These are phyloP conservation scores for Sipha maydis DNA, from an alignment of 2,888 invertebrate genomes.

Conservation along the genomic window DNA sequence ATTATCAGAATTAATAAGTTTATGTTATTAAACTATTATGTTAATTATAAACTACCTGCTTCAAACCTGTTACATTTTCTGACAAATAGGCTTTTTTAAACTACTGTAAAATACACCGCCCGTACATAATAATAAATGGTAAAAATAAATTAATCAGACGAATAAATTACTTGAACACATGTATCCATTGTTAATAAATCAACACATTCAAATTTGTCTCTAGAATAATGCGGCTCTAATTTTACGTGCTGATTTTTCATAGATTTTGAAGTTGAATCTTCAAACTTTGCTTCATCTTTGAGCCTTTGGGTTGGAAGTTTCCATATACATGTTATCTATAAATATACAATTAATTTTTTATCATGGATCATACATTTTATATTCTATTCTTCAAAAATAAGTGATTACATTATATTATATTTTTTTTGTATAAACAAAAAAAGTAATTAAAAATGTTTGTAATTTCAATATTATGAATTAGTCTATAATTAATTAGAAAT, in stretches of 20 bases:
- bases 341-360: background rate
- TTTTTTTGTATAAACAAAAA: too few species aligned
- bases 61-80: too few species aligned
- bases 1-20: too few species aligned
- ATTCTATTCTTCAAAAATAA: too few species aligned
- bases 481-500: too few species aligned
- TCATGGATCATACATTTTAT: background rate
- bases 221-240: conserved; percentile 32
- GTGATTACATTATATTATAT: too few species aligned
- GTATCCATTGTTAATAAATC: conserved; percentile 17
- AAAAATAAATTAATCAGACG: background rate
- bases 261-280: conserved; percentile 1
- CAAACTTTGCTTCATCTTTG: conserved; percentile 7
- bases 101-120: too few species aligned
- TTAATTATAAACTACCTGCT: too few species aligned
- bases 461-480: too few species aligned
- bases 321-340: conserved; percentile 48
- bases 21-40: too few species aligned
- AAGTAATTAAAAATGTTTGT: too few species aligned
- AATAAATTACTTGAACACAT: conserved; percentile 27
- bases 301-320: conserved; percentile 20
- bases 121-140: background rate
- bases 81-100: too few species aligned
- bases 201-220: conserved; percentile 23
- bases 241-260: conserved; percentile 24